Base-by-base conservation (phyloP, 2,113 vertebrate species). In the Anguilla rostrata region DNA sequence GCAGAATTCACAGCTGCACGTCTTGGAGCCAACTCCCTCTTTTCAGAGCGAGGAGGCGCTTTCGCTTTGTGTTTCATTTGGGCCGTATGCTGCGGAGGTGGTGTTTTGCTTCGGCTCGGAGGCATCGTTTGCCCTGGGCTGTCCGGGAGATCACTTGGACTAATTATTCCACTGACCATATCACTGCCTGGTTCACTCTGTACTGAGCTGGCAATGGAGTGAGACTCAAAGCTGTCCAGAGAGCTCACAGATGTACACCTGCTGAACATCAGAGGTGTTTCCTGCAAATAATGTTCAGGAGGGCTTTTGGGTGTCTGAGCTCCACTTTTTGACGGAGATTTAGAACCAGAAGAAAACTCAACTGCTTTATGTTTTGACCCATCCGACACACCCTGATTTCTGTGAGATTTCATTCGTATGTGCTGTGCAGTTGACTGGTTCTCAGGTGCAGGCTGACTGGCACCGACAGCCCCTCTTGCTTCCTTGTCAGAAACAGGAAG, bases 121-220 rank as follows among this genome's bases (percentile, higher is more conserved):
- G 98, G 98, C 98, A 98, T 98, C 39, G 98, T 99, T 94, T 99
- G 98, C 0, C 98, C 98, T 0, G 98, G 98, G 89, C 98, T 99
- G 93, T 99, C 98, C 5, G 98, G 98, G 85, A 99, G 96, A 85
- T 99, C 98, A 88, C 98, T 99, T 57, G 98, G 98, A 90, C 98
- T 99, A 91, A 99, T 97, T 81, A 99, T 97, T 20, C 98, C 98
- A 83, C 98, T 99, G 9, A 98, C 96, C 94, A 97, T 96, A 43
- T 96, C 98, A 88, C 98, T 99, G 90, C 97, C 97, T 0, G 97
- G 98, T 89, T 99, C 98, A 85, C 98, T 99, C 88, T 98, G 98
- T 88, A 99, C 97, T 0, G 98, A 99, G 90, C 97, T 98, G 83
- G 98, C 98, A 89, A 99, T 99, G 41, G 98, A 99, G 43, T 95